These are phyloP conservation scores for Notiomystis cincta DNA, from an alignment of 2,113 vertebrate genomes.

Conservation along the genomic window DNA sequence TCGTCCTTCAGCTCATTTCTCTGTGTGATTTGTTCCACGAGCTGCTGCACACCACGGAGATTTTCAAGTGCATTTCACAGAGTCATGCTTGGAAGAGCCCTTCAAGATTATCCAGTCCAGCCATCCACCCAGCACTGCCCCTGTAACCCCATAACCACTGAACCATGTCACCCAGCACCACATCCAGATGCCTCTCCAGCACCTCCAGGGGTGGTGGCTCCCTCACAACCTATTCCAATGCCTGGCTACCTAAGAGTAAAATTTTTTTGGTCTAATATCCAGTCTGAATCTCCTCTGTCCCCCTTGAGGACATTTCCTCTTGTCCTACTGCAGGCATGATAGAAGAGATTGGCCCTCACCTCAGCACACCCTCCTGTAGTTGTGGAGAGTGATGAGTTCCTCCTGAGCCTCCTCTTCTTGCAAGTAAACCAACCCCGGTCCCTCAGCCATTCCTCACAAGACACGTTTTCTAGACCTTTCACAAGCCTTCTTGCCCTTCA, in stretches of 20 bases:
- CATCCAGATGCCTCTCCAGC: neutral
- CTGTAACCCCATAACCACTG: neutral
- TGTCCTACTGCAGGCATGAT: neutral
- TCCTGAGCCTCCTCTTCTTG: neutral
- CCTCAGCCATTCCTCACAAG: neutral
- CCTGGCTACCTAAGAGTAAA: neutral
- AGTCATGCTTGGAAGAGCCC: neutral
- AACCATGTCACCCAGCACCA: neutral
- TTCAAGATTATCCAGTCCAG: neutral
- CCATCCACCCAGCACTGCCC: neutral
- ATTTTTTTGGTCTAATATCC: neutral
- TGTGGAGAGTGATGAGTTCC: neutral
- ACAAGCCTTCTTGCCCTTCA: neutral
- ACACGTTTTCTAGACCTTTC: neutral
- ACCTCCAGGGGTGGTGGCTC: too few relatives aligned
- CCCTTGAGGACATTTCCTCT: neutral
- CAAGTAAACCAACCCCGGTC: neutral
- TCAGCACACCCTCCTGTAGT: neutral
- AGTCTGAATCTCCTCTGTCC: neutral
- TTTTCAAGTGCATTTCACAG: fast-evolving
- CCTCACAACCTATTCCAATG: neutral
- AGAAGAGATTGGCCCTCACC: fast-evolving
- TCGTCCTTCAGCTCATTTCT: neutral
- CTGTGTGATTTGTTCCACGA: fast-evolving
- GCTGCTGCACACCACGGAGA: fast-evolving